A percentile compares a stretch with the other conserved stretches of the same genome.
Evolutionary conservation across 2,797 vertebrate genomes (phyloP).

Genomic region (Fundulus diaphanus): DNA sequence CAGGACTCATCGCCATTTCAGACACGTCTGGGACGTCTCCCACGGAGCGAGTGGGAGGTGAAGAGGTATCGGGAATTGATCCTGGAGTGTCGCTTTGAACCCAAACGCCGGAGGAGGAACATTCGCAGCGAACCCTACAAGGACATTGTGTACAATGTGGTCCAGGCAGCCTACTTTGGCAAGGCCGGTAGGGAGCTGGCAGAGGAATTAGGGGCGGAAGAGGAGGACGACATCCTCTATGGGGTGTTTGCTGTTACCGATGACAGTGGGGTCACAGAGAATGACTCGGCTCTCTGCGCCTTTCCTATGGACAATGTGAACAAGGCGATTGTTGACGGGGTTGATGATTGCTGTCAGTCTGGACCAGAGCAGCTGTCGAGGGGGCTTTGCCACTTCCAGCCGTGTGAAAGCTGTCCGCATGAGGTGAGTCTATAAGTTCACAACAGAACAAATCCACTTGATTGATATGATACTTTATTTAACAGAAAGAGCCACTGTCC

Average conservation of each 20-base stretch:
- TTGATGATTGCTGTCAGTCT: constrained; percentile 85
- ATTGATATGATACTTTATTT: constrained; percentile 1
- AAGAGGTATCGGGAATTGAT: constrained; percentile 89
- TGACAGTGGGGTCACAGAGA: constrained; percentile 64
- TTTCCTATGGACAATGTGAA: constrained; percentile 88
- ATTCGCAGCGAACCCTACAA: constrained; percentile 52
- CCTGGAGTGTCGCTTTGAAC: constrained; percentile 89
- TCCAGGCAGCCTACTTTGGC: constrained; percentile 89
- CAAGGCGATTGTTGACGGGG: constrained; percentile 84
- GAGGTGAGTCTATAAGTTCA: constrained; percentile 81
- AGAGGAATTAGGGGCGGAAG: constrained; percentile 80
- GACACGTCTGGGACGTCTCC: constrained; percentile 87
- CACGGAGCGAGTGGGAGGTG: constrained; percentile 83
- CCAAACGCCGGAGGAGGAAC: constrained; percentile 82
- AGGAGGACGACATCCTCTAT: constrained; percentile 86
- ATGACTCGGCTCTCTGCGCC: constrained; percentile 89
- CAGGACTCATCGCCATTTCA: constrained; percentile 80
- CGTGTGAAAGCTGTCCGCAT: constrained; percentile 87
- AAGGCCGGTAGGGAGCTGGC: constrained; percentile 84
- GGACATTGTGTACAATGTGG: constrained; percentile 86
- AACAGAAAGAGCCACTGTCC: neutral
- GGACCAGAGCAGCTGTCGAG: constrained; percentile 78
- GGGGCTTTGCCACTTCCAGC: constrained; percentile 91
- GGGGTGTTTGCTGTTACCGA: constrained; percentile 86
- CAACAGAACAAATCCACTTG: neutral